Evolutionary conservation across 2,113 vertebrate genomes (phyloP).

Genomic region (Pluvianellus socialis): DNA sequence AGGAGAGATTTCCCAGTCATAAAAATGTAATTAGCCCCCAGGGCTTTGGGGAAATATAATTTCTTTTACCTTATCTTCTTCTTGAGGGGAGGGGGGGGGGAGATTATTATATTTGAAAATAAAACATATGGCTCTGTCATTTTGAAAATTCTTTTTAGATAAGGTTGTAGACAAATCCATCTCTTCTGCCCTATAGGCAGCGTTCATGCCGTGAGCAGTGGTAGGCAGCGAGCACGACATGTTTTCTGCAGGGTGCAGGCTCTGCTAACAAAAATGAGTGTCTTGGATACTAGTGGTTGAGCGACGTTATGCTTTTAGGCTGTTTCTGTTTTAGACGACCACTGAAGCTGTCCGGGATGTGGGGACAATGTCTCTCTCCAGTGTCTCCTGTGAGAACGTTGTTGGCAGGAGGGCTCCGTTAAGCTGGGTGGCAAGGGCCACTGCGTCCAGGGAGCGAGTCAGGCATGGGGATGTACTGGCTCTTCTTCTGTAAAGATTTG

Average conservation of each 20-base stretch:
- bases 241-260: not conserved
- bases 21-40: not conserved
- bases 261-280: not conserved
- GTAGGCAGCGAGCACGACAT: not conserved
- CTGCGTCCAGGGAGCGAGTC: not conserved
- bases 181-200: not conserved
- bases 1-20: constrained; percentile 22
- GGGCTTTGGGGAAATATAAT: not conserved
- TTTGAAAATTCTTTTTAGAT: not conserved
- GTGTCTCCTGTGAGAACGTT: not conserved
- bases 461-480: not conserved
- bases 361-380: not conserved
- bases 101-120: not conserved
- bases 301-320: not conserved
- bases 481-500: not conserved
- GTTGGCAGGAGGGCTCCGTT: not conserved
- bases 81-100: not conserved
- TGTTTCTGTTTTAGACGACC: not conserved
- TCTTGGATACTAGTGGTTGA: not conserved
- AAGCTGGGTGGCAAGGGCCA: not conserved
- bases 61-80: not conserved
- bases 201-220: not conserved
- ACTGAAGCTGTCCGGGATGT: not conserved
- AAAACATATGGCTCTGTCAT: not conserved
- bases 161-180: not conserved